These are phyloP conservation scores for Nycticorax nycticorax DNA, from an alignment of 2,113 vertebrate genomes.

Conservation along the genomic window DNA sequence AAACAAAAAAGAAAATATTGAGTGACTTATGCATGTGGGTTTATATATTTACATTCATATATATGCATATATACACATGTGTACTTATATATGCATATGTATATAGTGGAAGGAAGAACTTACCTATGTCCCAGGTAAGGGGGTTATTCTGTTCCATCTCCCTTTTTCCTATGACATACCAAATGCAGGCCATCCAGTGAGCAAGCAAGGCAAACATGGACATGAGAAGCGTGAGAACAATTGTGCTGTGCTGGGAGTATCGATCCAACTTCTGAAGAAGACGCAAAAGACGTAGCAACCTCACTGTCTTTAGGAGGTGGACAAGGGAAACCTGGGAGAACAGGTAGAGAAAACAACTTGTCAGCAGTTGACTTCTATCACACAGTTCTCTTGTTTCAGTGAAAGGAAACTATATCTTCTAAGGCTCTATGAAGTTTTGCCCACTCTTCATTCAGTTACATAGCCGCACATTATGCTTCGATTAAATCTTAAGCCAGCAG, in stretches of 20 bases:
- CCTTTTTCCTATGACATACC: slow-evolving; percentile 97
- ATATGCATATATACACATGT: accelerated
- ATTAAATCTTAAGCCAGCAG: neutral
- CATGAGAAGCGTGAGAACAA: slow-evolving; percentile 96
- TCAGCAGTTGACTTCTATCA: neutral
- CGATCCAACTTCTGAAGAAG: slow-evolving; percentile 98
- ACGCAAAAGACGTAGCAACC: slow-evolving; percentile 89
- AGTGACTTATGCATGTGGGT: neutral
- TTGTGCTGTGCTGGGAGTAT: slow-evolving; percentile 96
- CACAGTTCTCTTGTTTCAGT: neutral
- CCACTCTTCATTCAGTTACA: neutral
- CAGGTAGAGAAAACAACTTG: neutral
- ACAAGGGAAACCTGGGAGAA: slow-evolving; percentile 90
- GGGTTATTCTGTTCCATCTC: slow-evolving; percentile 92
- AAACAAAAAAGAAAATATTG: neutral
- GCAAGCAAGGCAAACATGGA: slow-evolving; percentile 97
- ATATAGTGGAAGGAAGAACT: neutral
- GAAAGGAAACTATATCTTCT: neutral
- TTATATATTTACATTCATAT: neutral
- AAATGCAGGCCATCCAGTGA: slow-evolving; percentile 99
- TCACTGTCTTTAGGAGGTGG: slow-evolving; percentile 93
- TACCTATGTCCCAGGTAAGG: slow-evolving; percentile 95
- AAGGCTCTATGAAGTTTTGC: neutral
- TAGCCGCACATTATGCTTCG: neutral
- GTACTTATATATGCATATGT: accelerated